Evolutionary conservation across 2,113 vertebrate species (phyloP).

Genomic region (Plecturocebus donacophilus): DNA sequence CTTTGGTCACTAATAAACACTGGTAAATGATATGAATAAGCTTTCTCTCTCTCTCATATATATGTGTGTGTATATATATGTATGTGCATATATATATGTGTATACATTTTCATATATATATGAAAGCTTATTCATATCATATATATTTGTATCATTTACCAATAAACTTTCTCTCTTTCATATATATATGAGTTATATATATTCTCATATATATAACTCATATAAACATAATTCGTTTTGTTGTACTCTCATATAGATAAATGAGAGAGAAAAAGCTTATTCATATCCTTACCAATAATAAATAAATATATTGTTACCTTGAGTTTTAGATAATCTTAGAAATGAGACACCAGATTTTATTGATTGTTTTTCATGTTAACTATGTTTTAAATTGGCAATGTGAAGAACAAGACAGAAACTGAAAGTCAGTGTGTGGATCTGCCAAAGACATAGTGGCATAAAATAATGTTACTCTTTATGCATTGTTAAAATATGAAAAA

Average conservation of each 20-base stretch:
- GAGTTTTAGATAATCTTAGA: background rate
- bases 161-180: no score
- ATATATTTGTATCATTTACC: no score
- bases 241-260: no score
- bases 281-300: background rate
- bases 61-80: background rate
- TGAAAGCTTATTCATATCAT: no score
- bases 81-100: no score
- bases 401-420: background rate
- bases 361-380: background rate
- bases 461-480: background rate
- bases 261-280: no score
- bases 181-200: no score
- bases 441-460: background rate
- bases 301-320: background rate
- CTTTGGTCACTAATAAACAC: background rate
- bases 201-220: no score
- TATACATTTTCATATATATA: no score
- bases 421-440: background rate
- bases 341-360: background rate
- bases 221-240: no score
- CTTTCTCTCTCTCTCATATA: background rate
- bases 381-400: background rate
- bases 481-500: background rate
- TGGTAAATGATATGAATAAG: background rate